Conservation (phyloP, 1,140 invertebrate species). For the Belonocnema kinseyi region DNA sequence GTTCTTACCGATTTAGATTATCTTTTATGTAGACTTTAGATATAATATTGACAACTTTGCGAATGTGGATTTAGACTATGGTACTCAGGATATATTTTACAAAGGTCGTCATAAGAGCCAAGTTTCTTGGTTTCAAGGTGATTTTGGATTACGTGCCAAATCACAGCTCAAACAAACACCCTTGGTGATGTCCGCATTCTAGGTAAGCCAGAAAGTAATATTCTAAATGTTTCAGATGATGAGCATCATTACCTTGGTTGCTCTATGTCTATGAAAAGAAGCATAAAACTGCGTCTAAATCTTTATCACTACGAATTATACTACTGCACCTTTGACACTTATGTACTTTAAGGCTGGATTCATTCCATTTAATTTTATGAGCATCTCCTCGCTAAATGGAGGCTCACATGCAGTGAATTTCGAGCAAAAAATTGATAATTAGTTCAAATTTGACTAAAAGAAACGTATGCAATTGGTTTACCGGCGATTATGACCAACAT, state of each 20-base stretch:
- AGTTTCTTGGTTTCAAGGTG: too few relatives aligned
- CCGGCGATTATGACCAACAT: conserved; percentile 84
- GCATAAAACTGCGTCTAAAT: conserved; percentile 71
- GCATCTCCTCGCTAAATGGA: conserved; percentile 74
- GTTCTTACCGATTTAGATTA: too few relatives aligned
- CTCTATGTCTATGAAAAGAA: conserved; percentile 75
- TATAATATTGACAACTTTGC: too few relatives aligned
- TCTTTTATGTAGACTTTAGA: too few relatives aligned
- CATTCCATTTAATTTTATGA: conserved; percentile 79
- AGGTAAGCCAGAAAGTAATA: conserved; percentile 77
- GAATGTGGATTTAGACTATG: too few relatives aligned
- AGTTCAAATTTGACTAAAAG: conserved; percentile 73
- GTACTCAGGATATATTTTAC: too few relatives aligned
- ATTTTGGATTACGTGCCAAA: too few relatives aligned
- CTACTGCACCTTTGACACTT: conserved; percentile 75
- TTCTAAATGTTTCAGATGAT: conserved; percentile 72
- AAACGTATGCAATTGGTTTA: conserved; percentile 58
- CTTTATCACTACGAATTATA: conserved; percentile 81
- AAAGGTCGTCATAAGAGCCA: too few relatives aligned
- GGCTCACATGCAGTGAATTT: conserved; percentile 76
- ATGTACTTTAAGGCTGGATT: conserved; percentile 79
- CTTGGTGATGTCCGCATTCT: conserved; percentile 66
- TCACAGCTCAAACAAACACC: too few relatives aligned
- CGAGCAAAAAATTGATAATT: conserved; percentile 75
- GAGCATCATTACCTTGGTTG: conserved; percentile 75